Base-by-base conservation (phyloP, 92 coral and sea anemone genomes). In the Bergia puertoricense region DNA sequence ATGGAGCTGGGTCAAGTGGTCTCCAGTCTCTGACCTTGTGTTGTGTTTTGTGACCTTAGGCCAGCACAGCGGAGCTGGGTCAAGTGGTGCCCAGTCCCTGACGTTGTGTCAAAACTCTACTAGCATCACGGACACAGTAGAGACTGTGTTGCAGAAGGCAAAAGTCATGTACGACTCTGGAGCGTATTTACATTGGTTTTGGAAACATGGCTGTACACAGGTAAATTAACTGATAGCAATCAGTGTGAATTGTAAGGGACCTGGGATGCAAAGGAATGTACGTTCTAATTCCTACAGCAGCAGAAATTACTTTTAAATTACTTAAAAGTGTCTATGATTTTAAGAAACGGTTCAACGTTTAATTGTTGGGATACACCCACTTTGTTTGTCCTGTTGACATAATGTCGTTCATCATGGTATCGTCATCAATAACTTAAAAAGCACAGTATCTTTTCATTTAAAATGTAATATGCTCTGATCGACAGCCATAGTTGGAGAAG, bases 151-250 rank as follows among this genome's bases (percentile, higher is more conserved):
- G 81, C 30, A 20, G 13, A 95, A 92, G 73, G 93, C 98, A 76
- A 94, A 90, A 66, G 54, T 94, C 0, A 95, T 95, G 98, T 93
- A 88, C 81, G 91, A 90, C 46, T 96, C 96, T 4, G 98, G 98
- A 2, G 98, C 98, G 36, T 95, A 95, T 81, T 85, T 95, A 56
- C 98, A 95, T 85, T 95, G 98, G 98, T 95, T 91, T 69, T 91
- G 93, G 90, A 95, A 92, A 74, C 98, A 95, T 79, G 98, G 98
- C 40, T 95, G 98, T 74, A 80, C 93, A 37, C 82, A 95, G 95
- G 98, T 95, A 85, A 77, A 42, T 71, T 5, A 68, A 66, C 76
- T 45, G 38, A 18, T 51, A 37, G 18, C 6, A 51, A 30, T 59
- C 68, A 11, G 72, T 46, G 30, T 79, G 9, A 38, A 45, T 18